phyloP scores from a whole-genome alignment of 2,797 vertebrate genomes.

The Limosa lapponica region DNA sequence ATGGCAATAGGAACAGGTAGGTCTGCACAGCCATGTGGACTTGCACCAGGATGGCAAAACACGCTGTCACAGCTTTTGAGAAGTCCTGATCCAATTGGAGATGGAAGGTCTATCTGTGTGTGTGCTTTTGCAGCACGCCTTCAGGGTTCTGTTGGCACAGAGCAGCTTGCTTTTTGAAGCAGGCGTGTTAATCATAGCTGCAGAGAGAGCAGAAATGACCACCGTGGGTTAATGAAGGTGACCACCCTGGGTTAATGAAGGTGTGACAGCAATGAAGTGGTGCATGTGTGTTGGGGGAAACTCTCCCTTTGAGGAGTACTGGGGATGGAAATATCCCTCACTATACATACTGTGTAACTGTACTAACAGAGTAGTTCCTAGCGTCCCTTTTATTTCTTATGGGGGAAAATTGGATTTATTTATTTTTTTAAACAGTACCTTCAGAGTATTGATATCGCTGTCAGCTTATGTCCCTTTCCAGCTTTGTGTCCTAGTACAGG shows the following conservation, averaged over 20 bases:
- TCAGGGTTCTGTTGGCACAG: not conserved
- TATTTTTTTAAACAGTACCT: not conserved
- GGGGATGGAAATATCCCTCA: not conserved
- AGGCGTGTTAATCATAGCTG: not conserved
- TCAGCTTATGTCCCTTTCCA: not conserved
- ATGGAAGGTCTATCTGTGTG: not conserved
- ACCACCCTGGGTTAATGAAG: accelerated
- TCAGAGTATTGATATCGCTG: not conserved
- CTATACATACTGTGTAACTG: not conserved
- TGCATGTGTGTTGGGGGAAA: not conserved
- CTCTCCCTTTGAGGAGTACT: not conserved
- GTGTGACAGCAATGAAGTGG: not conserved
- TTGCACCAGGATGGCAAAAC: accelerated
- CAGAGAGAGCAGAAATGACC: not conserved
- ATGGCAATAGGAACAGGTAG: not conserved
- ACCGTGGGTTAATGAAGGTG: accelerated
- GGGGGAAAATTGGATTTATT: accelerated
- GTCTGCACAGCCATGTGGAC: accelerated
- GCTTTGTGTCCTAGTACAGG: accelerated
- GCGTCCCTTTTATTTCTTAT: too few species aligned
- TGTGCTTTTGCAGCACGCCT: not conserved
- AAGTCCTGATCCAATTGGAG: not conserved
- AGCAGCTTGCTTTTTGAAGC: not conserved
- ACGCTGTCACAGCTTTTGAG: not conserved
- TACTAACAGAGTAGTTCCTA: too few species aligned